These are phyloP conservation scores for Lithophane ornitopus DNA, from an alignment of 2,888 invertebrate genomes.

Conservation along the genomic window DNA sequence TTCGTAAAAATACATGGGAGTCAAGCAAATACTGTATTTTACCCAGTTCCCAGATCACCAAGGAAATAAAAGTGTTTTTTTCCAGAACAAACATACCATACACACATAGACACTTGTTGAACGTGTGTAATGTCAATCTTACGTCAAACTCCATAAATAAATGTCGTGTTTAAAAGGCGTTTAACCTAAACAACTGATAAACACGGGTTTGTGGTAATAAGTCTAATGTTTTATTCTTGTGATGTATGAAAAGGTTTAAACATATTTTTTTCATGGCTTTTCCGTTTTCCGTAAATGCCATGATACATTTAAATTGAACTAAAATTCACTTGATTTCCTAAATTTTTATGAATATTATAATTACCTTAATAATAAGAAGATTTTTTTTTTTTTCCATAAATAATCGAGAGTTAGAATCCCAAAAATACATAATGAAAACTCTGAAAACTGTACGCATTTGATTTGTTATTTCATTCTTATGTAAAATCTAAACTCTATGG, in stretches of 20 bases:
- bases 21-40: constrained; percentile 6
- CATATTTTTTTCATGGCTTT: neutral
- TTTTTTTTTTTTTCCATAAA: neutral
- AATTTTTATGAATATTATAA: neutral
- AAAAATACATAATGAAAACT: neutral
- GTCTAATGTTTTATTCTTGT: constrained; percentile 75
- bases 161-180: too few relatives aligned
- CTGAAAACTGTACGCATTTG: neutral
- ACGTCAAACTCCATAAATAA: too few relatives aligned
- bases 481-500: neutral
- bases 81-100: constrained; percentile 60
- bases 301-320: neutral
- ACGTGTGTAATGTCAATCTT: too few relatives aligned
- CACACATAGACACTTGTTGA: too few relatives aligned
- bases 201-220: too few relatives aligned
- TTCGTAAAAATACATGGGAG: neutral
- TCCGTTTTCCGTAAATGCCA: neutral
- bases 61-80: constrained; percentile 58
- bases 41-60: constrained; percentile 27
- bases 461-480: neutral
- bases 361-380: neutral
- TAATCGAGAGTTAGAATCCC: neutral
- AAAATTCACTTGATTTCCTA: neutral
- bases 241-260: too few relatives aligned
- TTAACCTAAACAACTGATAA: too few relatives aligned